Evolutionary conservation across 2,888 invertebrate genomes (phyloP).

Genomic region (Lysandra coridon): DNA sequence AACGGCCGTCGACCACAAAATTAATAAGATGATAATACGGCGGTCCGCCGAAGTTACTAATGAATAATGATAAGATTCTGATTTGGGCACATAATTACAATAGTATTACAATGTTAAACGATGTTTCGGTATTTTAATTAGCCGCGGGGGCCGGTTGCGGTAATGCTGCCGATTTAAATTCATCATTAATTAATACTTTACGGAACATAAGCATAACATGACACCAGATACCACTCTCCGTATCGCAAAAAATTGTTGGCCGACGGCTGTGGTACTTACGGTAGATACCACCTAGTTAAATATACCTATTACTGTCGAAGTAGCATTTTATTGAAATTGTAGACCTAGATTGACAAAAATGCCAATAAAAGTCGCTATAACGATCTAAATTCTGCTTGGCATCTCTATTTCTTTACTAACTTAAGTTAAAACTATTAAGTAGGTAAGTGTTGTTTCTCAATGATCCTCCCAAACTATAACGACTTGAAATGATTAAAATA

Average conservation of each 20-base stretch:
- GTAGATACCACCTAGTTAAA: too few relatives aligned
- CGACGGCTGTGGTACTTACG: neutral
- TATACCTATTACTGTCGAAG: too few relatives aligned
- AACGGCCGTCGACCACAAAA: neutral
- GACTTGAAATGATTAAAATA: too few relatives aligned
- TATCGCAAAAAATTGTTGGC: neutral
- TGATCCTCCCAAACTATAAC: too few relatives aligned
- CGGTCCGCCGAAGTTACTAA: neutral
- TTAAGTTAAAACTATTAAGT: too few relatives aligned
- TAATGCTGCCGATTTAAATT: neutral
- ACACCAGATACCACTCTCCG: neutral
- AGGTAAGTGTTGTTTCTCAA: too few relatives aligned
- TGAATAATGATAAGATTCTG: neutral
- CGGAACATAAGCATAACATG: neutral
- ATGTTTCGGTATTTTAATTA: neutral
- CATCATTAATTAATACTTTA: neutral
- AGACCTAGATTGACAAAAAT: too few relatives aligned
- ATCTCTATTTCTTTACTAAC: too few relatives aligned
- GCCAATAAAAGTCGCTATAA: too few relatives aligned
- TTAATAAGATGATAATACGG: neutral
- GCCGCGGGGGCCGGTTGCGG: neutral
- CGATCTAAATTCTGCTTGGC: too few relatives aligned
- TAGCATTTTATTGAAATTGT: too few relatives aligned
- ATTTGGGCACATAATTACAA: neutral
- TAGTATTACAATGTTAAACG: slow-evolving; percentile 2